Base-by-base conservation (phyloP, 1,140 invertebrate genomes). In the Mercenaria mercenaria region DNA sequence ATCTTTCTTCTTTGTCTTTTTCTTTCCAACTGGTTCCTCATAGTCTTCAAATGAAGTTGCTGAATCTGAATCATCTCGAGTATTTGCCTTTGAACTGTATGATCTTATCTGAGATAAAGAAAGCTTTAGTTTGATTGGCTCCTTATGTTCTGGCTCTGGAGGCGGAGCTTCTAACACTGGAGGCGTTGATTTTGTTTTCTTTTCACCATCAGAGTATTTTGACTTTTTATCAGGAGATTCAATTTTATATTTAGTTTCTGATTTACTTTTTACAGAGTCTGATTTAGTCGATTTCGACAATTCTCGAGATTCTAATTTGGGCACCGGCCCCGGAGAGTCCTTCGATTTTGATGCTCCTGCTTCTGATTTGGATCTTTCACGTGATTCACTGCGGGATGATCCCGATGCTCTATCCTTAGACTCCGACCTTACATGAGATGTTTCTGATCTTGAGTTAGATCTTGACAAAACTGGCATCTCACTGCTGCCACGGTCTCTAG, bases 71-170 rank as follows among this genome's bases (percentile, higher is more conserved):
- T 89, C 88, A 83, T 89, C 64, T 23, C n/a, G 29, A 59, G 34
- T 74, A n/a, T 52, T 47, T 41, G 79, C 32, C 39, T 69, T 81
- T 1, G 79, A 56, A 26, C 32, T 39, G 34, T 72, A 87, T 20
- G 59, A 41, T 74, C 64, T 34, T 20, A 89, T 89, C 43, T 89
- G 88, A 10, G 88, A 39, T 18, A 89, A 50, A n/a, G 88, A 89
- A 37, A 89, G 80, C 72, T 89, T 89, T 32, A 89, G 41, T 64
- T 77, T 89, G 43, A 89, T 89, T 26, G 88, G 88, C 43, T 79
- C 84, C 56, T 89, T 89, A 64, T 89, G 88, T 41, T 83, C 88
- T n/a, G 79, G 88, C 56, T 89, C 88, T 39, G 32, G 39, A 23
- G 84, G 43, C 23, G 52, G 72, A 23, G 43, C 43, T 61, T 87